These are phyloP conservation scores for Meriones psammophilus DNA, from an alignment of 2,797 vertebrate species.

Conservation along the genomic window DNA sequence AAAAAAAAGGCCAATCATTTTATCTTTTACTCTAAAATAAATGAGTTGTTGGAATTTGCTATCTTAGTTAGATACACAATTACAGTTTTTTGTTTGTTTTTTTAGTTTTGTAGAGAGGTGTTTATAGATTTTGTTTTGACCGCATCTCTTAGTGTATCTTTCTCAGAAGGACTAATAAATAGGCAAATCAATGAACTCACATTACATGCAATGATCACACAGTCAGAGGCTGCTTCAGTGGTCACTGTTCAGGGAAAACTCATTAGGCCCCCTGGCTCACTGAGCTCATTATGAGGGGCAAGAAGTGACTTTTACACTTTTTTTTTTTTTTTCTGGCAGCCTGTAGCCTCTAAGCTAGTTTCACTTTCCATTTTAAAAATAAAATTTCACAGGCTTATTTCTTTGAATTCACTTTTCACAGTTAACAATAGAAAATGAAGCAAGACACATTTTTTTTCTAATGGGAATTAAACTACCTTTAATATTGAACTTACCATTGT, in stretches of 20 bases:
- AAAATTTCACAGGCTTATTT: slow-evolving; percentile 57
- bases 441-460: slow-evolving; percentile 54
- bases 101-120: neutral
- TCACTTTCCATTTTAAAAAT: slow-evolving; percentile 80
- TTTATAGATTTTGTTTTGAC: neutral
- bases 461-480: slow-evolving; percentile 41
- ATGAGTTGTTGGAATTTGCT: neutral
- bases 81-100: neutral
- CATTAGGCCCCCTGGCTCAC: neutral
- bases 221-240: neutral
- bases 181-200: neutral
- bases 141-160: neutral
- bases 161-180: neutral
- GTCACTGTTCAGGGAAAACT: neutral
- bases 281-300: slow-evolving; percentile 4
- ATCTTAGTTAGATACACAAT: slow-evolving; percentile 5
- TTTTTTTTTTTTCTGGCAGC: slow-evolving; percentile 47
- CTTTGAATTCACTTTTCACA: slow-evolving; percentile 52
- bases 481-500: slow-evolving; percentile 35
- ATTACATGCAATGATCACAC: neutral
- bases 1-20: neutral
- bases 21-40: neutral
- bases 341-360: slow-evolving; percentile 58
- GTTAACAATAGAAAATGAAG: slow-evolving; percentile 56
- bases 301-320: neutral